These are phyloP conservation scores for Vesta saturnalis DNA, from an alignment of 2,888 invertebrate species.

Conservation along the genomic window DNA sequence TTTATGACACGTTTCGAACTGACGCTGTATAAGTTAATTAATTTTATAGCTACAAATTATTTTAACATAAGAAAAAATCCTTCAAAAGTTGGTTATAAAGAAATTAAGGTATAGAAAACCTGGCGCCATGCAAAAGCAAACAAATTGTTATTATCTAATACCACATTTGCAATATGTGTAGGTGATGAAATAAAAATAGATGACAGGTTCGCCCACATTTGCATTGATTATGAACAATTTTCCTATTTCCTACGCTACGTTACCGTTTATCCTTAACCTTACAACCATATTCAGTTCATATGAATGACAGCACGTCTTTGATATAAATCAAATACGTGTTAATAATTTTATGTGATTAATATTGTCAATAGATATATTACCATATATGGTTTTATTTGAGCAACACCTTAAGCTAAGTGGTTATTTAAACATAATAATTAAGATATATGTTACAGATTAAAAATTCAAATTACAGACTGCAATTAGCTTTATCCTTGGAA, in stretches of 20 bases:
- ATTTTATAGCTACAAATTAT: not conserved
- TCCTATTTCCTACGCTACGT: constrained; percentile 45
- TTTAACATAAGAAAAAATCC: not conserved
- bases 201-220: constrained; percentile 46
- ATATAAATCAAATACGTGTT: constrained; percentile 5
- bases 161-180: constrained; percentile 45
- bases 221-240: constrained; percentile 42
- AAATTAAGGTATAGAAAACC: constrained; percentile 23
- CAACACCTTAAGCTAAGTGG: not conserved
- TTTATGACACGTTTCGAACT: no score
- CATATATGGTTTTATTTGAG: constrained; percentile 6
- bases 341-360: not conserved
- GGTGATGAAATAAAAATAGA: constrained; percentile 48
- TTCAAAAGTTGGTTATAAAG: not conserved
- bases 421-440: not conserved
- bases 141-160: constrained; percentile 46
- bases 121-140: constrained; percentile 44
- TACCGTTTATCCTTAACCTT: constrained; percentile 45
- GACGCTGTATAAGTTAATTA: not conserved
- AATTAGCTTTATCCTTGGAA: constrained; percentile 14
- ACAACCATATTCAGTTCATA: constrained; percentile 41
- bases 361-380: not conserved
- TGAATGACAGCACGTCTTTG: constrained; percentile 26
- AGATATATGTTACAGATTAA: not conserved
- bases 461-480: constrained; percentile 1